Evolutionary conservation across 2,797 vertebrate species (phyloP).

Genomic region (Carapus acus): DNA sequence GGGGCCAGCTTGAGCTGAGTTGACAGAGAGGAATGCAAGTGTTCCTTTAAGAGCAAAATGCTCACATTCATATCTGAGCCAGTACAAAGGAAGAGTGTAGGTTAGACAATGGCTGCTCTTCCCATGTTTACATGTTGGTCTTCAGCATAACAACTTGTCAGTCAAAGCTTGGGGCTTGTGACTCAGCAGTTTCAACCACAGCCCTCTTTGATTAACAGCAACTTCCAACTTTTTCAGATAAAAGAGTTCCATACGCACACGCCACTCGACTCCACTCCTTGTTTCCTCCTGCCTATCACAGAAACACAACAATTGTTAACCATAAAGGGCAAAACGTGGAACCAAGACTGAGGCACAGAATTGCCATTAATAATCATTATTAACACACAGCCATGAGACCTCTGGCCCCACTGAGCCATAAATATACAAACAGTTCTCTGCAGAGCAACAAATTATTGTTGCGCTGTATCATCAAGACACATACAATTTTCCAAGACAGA

Average conservation of each 20-base stretch:
- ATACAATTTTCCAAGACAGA: too few species aligned
- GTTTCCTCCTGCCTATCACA: background rate
- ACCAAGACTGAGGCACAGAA: background rate
- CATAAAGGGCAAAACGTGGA: background rate
- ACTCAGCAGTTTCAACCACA: too few species aligned
- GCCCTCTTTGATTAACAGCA: too few species aligned
- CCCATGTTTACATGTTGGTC: too few species aligned
- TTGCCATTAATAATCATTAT: conserved; percentile 7
- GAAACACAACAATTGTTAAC: background rate
- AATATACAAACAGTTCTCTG: background rate
- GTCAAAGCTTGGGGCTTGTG: too few species aligned
- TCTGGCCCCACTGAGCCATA: background rate
- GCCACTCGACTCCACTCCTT: too few species aligned
- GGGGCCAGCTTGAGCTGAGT: too few species aligned
- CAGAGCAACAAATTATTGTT: conserved; percentile 1
- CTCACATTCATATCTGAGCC: conserved; percentile 8
- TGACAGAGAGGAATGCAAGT: conserved; percentile 25
- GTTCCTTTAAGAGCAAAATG: conserved; percentile 4
- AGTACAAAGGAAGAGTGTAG: conserved; percentile 23
- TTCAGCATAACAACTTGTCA: too few species aligned
- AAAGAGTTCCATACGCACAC: too few species aligned
- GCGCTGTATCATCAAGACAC: background rate
- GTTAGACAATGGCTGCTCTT: too few species aligned
- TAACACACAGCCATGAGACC: conserved; percentile 1
- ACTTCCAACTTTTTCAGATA: too few species aligned